Base-by-base conservation (phyloP, 2,113 vertebrate genomes). In the Cranoglanis bouderius region DNA sequence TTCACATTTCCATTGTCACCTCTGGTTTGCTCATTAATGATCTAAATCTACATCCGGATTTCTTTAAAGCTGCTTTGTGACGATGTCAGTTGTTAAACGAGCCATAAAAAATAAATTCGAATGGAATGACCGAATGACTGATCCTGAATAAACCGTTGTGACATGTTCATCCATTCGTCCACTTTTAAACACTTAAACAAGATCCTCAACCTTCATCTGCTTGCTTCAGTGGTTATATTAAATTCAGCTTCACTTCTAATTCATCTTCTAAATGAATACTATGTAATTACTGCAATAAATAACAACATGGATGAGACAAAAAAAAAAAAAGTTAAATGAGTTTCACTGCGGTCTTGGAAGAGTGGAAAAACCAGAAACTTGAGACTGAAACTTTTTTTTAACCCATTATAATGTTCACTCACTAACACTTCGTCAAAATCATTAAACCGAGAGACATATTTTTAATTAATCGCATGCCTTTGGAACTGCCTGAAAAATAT, bases 381-480 rank as follows among this genome's bases (percentile, higher is more conserved):
- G 72, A 75, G 38, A 43, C 0, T 29, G 21, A 46, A 46, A 75
- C 12, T 29, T 49, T 26, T 43, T 14, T 7, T 4, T 2, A 78
- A 49, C 43, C 49, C 14, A 32, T 53, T 81, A 53, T 81, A 81
- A 81, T 35, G 49, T 53, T 53, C 78, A 19, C 49, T 21, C 49
- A 32, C n/a, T 49, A 81, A 19, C 29, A 32, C 26, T 81, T 53
- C 49, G 35, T 81, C 78, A 53, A 81, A 81, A 19, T 32, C 49
- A 35, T 81, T 53, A 81, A 51, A 80, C 77, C 16, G 14, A 51
- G 29, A 35, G 78, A 81, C 78, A 35, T 53, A 53, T 53, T 81
- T 81, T 53, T 81, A 53, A 81, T 81, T 53, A 81, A 53, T 81
- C 6, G 29, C 78, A 81, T 53, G 49, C n/a, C 49, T 81, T 53